Conservation (phyloP, 1,140 invertebrate species). For the Meteorus sp. region DNA sequence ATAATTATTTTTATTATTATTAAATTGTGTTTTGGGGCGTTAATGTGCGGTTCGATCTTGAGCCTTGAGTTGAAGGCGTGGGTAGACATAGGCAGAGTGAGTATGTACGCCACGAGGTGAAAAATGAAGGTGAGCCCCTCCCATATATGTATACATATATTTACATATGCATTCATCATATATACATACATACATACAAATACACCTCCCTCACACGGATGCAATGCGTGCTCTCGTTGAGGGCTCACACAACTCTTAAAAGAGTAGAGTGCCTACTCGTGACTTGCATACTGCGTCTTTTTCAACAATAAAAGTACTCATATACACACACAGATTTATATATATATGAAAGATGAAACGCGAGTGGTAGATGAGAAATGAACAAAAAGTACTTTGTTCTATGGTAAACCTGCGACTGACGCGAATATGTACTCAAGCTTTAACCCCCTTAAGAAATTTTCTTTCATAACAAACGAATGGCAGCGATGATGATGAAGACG, state of each 20-base stretch:
- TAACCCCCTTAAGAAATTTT: too few species aligned
- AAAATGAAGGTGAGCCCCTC: constrained; percentile 12
- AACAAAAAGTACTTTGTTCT: constrained; percentile 51
- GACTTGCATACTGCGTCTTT: constrained; percentile 37
- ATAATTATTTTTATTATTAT: background rate
- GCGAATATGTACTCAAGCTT: constrained; percentile 14
- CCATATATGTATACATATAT: background rate
- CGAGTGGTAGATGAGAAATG: constrained; percentile 1
- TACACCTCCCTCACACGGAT: too few species aligned
- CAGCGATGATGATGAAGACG: background rate
- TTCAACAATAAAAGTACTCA: background rate
- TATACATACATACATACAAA: too few species aligned
- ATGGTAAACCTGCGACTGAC: constrained; percentile 38
- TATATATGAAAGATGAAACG: too few species aligned
- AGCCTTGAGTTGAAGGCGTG: background rate
- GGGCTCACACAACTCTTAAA: background rate
- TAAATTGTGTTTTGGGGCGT: too few species aligned
- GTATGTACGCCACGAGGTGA: background rate
- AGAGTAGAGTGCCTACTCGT: constrained; percentile 28
- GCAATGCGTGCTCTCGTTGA: background rate
- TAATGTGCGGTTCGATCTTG: background rate
- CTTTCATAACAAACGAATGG: background rate
- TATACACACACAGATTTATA: too few species aligned
- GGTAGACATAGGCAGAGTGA: background rate
- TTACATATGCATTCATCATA: too few species aligned